Conservation (phyloP, 1,140 invertebrate species). For the Danaus melanippus region DNA sequence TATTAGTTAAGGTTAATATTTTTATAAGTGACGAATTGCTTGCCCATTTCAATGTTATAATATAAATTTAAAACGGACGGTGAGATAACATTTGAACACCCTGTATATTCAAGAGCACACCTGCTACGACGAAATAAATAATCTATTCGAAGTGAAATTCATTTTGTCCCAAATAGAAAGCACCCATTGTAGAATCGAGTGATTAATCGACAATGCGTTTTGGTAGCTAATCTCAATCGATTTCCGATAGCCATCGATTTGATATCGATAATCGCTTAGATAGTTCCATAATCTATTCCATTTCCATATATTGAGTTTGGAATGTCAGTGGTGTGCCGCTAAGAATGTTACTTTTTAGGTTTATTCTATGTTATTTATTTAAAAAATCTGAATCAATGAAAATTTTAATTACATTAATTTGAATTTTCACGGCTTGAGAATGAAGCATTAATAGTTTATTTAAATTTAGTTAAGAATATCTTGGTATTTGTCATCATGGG, state of each 20-base stretch:
- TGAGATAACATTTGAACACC: constrained; percentile 12
- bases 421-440: too few species aligned
- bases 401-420: too few species aligned
- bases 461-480: too few species aligned
- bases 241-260: constrained; percentile 43
- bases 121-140: constrained; percentile 57
- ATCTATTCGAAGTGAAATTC: constrained; percentile 50
- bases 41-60: background rate
- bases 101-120: constrained; percentile 42
- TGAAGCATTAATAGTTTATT: too few species aligned
- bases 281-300: constrained; percentile 18
- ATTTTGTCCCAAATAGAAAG: constrained; percentile 54
- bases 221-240: constrained; percentile 50
- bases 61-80: background rate
- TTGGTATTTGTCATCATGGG: too few species aligned
- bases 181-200: constrained; percentile 31
- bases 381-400: too few species aligned
- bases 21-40: too few species aligned
- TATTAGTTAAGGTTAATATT: too few species aligned
- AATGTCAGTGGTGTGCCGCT: constrained; percentile 3
- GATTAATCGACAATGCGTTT: constrained; percentile 36
- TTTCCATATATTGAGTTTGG: constrained; percentile 4
- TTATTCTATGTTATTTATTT: too few species aligned
- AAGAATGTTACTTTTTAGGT: too few species aligned
- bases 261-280: constrained; percentile 31